Conservation (phyloP, 2,888 invertebrate species). For the Dysmachus trigonus region DNA sequence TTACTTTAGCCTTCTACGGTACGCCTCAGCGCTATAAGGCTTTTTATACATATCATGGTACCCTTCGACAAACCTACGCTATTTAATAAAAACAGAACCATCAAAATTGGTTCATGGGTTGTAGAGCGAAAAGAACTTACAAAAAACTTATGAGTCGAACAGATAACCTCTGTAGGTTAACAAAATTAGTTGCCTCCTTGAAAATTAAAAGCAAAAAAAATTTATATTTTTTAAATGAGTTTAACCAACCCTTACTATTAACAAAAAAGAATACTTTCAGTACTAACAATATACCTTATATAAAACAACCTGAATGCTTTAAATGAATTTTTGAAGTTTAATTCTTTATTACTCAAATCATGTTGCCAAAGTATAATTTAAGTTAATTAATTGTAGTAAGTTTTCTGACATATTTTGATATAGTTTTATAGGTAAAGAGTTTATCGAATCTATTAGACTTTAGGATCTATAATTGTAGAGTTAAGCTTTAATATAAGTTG, state of each 20-base stretch:
- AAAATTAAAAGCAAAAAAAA: neutral
- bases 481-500: slow-evolving; percentile 35
- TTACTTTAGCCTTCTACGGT: no score
- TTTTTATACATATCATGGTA: no score
- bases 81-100: no score
- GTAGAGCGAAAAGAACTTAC: no score
- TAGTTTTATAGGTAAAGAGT: slow-evolving; percentile 40
- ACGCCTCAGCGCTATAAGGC: no score
- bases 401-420: slow-evolving; percentile 13
- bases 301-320: neutral
- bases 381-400: slow-evolving; percentile 33
- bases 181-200: neutral
- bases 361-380: slow-evolving; percentile 30
- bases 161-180: no score
- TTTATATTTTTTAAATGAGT: neutral
- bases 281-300: neutral
- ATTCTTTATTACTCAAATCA: neutral
- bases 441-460: slow-evolving; percentile 27
- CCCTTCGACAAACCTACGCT: no score
- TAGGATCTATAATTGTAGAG: neutral
- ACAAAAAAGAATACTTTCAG: neutral
- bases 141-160: no score
- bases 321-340: neutral
- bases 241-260: neutral
- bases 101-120: no score